Evolutionary conservation across 1,140 invertebrate species (phyloP).

Genomic region (Halotydeus destructor): DNA sequence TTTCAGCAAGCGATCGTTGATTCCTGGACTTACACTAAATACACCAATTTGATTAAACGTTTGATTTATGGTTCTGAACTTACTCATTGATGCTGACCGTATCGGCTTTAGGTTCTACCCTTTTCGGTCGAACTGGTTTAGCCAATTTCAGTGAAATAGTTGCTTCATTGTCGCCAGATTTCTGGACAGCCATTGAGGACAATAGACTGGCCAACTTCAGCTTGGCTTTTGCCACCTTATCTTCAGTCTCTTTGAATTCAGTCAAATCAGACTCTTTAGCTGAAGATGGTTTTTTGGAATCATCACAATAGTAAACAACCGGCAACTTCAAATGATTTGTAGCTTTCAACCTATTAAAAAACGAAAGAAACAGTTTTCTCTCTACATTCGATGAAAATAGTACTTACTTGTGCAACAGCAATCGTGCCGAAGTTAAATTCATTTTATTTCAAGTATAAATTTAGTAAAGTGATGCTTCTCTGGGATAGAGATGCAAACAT

Average conservation of each 20-base stretch:
- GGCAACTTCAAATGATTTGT: no score
- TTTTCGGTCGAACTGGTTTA: slow-evolving; percentile 3
- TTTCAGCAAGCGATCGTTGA: slow-evolving; percentile 4
- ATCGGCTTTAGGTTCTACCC: neutral
- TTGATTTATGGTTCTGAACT: neutral
- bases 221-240: no score
- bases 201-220: no score
- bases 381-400: no score
- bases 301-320: no score
- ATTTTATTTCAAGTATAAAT: neutral
- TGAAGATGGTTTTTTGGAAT: no score
- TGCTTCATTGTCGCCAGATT: neutral
- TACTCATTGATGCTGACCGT: neutral
- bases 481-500: neutral
- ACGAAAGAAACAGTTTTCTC: no score
- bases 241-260: no score
- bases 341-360: no score
- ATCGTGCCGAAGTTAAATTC: neutral
- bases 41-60: neutral
- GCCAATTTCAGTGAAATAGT: neutral
- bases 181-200: neutral
- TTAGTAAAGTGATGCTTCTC: neutral
- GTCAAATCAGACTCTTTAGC: no score
- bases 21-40: neutral
- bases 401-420: no score